Percentiles rank a stretch among this genome's conserved stretches.
Evolutionary conservation across 2,888 invertebrate genomes (phyloP).

Genomic region (Pedicia rivosa): DNA sequence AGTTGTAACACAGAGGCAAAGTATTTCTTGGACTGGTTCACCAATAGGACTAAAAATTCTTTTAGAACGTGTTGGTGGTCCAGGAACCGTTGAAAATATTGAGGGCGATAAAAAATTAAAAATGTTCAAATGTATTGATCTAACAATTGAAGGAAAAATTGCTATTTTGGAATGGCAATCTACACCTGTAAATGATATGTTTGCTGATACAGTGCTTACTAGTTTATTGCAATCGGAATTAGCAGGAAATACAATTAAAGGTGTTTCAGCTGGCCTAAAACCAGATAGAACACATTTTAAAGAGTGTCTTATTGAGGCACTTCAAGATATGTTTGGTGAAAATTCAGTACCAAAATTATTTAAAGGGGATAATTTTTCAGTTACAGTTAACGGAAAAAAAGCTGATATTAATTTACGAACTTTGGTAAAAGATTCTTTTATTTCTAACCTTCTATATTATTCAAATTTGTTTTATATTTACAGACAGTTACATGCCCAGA

Average conservation of each 20-base stretch:
- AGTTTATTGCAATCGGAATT: conserved; percentile 72
- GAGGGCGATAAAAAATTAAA: conserved; percentile 56
- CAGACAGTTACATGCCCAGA: conserved; percentile 67
- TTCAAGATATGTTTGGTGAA: conserved; percentile 87
- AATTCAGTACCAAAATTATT: conserved; percentile 87
- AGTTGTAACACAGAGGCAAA: conserved; percentile 81
- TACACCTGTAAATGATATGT: conserved; percentile 94
- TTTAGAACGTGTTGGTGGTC: conserved; percentile 58
- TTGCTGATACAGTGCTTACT: conserved; percentile 86
- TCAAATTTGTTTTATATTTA: conserved; percentile 14
- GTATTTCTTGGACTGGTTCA: conserved; percentile 72
- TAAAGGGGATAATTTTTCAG: conserved; percentile 73
- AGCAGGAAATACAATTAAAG: conserved; percentile 44
- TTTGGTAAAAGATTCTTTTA: conserved; percentile 2
- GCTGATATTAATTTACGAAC: conserved; percentile 67
- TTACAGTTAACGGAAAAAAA: conserved; percentile 68
- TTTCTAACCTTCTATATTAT: not conserved
- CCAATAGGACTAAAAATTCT: conserved; percentile 55
- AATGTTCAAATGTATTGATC: conserved; percentile 70
- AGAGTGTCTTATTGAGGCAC: conserved; percentile 35
- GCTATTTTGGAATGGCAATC: conserved; percentile 90
- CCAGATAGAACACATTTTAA: conserved; percentile 86
- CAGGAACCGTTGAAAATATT: conserved; percentile 45
- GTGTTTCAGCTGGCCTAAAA: conserved; percentile 45
- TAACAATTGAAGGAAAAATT: conserved; percentile 64